A percentile compares a stretch with the other conserved stretches of the same genome.
Evolutionary conservation across 1,140 invertebrate species (phyloP).

Genomic region (Drosophila nigromelanica): DNA sequence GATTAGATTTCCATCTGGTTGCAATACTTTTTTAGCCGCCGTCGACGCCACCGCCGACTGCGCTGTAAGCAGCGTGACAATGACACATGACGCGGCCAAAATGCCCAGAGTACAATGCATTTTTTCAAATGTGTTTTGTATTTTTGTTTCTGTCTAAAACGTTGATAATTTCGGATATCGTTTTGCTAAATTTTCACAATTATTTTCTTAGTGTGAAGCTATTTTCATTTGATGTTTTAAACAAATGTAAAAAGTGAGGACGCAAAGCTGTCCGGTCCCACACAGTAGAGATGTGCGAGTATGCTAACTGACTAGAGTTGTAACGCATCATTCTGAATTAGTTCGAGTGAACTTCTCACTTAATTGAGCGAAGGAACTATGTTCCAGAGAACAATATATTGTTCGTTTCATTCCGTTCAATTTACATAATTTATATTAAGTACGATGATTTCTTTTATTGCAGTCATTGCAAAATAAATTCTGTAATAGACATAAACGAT

Average conservation of each 20-base stretch:
- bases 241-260: slow-evolving; percentile 44
- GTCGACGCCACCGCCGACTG: slow-evolving; percentile 36
- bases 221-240: slow-evolving; percentile 38
- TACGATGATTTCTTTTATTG: no score
- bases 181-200: slow-evolving; percentile 5
- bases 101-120: slow-evolving; percentile 52
- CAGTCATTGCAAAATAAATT: no score
- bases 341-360: no score
- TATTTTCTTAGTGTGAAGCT: slow-evolving; percentile 20
- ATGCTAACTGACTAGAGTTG: slow-evolving; percentile 1
- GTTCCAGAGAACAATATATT: no score
- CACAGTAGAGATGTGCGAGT: slow-evolving; percentile 15
- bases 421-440: no score
- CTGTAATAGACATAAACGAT: no score
- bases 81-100: slow-evolving; percentile 72
- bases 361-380: no score
- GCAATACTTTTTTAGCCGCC: slow-evolving; percentile 42
- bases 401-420: no score
- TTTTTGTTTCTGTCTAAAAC: slow-evolving; percentile 20
- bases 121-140: slow-evolving; percentile 9
- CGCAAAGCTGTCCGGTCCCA: slow-evolving; percentile 23
- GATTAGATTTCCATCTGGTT: slow-evolving; percentile 70
- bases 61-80: slow-evolving; percentile 59
- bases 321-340: background rate
- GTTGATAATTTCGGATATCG: slow-evolving; percentile 9